These are phyloP conservation scores for Ceyx melanurus DNA, from an alignment of 2,113 vertebrate species.

Conservation along the genomic window DNA sequence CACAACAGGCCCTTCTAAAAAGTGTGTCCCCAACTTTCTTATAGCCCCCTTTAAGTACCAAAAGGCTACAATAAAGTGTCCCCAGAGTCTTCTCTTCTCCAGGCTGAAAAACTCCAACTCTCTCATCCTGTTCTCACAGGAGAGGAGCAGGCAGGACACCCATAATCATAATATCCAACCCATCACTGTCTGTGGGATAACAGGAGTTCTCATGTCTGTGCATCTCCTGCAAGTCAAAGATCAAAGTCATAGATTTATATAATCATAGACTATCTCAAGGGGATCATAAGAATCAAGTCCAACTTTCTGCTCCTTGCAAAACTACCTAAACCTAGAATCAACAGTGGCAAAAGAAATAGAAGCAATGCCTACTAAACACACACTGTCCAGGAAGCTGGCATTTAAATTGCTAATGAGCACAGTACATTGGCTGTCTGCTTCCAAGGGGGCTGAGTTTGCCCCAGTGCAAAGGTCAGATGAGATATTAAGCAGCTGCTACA, in stretches of 20 bases:
- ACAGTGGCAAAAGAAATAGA: neutral
- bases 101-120: neutral
- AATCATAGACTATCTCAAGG: neutral
- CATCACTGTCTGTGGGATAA: neutral
- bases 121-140: neutral
- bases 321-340: neutral
- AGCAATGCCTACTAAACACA: neutral
- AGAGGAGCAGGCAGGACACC: neutral
- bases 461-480: neutral
- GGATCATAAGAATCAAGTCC: neutral
- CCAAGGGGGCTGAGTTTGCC: neutral
- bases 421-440: neutral
- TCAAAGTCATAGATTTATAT: neutral
- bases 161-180: neutral
- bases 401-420: neutral
- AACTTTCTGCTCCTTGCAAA: neutral
- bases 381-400: neutral
- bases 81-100: neutral
- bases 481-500: neutral
- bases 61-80: neutral
- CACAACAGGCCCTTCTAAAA: neutral
- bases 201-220: neutral
- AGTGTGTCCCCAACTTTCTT: neutral
- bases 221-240: neutral
- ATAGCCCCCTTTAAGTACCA: neutral